These are phyloP conservation scores for Falco concolor DNA, from an alignment of 2,797 vertebrate genomes.

Conservation along the genomic window DNA sequence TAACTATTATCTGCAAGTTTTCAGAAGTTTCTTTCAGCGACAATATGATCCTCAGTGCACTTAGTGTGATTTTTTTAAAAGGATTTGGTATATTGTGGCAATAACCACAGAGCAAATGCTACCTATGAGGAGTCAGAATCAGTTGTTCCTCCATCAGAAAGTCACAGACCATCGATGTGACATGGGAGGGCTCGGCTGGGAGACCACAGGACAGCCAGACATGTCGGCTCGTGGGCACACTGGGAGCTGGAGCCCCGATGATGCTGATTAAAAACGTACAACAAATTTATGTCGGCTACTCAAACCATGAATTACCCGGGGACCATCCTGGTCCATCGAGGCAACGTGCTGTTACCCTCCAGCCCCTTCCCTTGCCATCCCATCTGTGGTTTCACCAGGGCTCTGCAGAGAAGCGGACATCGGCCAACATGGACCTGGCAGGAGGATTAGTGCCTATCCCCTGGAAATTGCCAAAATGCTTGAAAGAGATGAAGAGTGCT, in stretches of 20 bases:
- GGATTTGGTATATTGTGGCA: conserved; percentile 44
- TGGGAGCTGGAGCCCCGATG: not conserved
- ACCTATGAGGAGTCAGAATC: not conserved
- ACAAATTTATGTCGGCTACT: not conserved
- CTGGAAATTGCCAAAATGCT: not conserved
- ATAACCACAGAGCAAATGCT: conserved; percentile 13
- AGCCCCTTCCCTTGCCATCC: not conserved
- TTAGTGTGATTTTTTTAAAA: not conserved
- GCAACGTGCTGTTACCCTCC: not conserved
- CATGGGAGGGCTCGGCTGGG: not conserved
- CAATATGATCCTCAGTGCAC: not conserved
- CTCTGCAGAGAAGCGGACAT: accelerated
- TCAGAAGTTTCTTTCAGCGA: conserved; percentile 29
- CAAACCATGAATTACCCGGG: not conserved
- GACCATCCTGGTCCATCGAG: not conserved
- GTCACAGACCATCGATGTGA: not conserved
- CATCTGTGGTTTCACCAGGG: accelerated
- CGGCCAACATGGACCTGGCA: accelerated
- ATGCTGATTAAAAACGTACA: not conserved
- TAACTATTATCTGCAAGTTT: conserved; percentile 25
- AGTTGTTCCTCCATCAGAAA: conserved; percentile 41
- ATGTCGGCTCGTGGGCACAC: not conserved
- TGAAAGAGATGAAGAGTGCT: not conserved
- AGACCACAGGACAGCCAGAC: not conserved
- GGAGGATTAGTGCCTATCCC: not conserved